Evolutionary conservation across 2,888 invertebrate species (phyloP), one percentile per base, ranked within the genome.

Genomic region (Crematogaster levior): DNA sequence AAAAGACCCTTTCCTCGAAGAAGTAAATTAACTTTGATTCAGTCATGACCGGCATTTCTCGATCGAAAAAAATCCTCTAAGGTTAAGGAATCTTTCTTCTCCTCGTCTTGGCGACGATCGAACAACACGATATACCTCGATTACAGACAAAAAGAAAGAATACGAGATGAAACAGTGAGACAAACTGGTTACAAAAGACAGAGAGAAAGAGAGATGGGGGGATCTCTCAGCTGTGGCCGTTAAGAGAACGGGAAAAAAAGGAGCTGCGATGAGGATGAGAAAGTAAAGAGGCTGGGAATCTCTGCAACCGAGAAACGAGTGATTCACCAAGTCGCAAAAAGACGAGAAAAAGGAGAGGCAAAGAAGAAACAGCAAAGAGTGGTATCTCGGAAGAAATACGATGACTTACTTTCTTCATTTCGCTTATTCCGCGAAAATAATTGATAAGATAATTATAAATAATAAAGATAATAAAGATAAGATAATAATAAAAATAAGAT

Each of bases 241-340:
- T 18, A 9, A 70, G 30, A 68, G 21, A 15, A n/a, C 9, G 37
- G 53, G 2, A 7, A 27, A 53, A 40, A 77, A 40, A 30, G 53
- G 15, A 37, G 37, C n/a, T 6, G 43, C 63, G 37, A 43, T 1
- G 48, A 34, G 24, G 58, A 72, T 51, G 73, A 60, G 48, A 80
- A 73, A 70, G 53, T 73, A 73, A 81, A 63, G 63, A 81, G 81
- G 79, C 88, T 89, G 90, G 89, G 89, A 89, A 86, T 86, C 88
- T 82, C 88, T 88, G 89, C 74, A 65, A 70, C 43, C 61, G 58
- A 65, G 81, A 46, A 63, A 66, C 70, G 86, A 88, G 86, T 90
- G 91, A 91, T 86, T 91, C 90, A 91, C 84, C 84, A 56, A 27
- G 65, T 40, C 77, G 85, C 82, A 87, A 86, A 85, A 84, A 86